Evolutionary conservation across 2,797 vertebrate species (phyloP).

Genomic region (Amblyraja radiata): DNA sequence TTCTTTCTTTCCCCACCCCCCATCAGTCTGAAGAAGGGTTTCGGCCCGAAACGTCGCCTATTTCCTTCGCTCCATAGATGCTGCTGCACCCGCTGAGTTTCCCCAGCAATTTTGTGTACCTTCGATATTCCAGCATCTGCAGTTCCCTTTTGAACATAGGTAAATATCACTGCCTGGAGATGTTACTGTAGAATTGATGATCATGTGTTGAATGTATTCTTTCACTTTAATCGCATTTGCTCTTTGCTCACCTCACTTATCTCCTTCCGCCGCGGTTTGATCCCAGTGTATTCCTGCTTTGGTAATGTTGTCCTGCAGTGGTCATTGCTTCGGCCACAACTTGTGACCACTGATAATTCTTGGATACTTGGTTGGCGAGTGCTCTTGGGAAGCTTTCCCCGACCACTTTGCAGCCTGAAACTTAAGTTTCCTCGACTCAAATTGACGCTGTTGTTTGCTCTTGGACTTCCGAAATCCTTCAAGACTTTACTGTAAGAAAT

Average conservation of each 20-base stretch:
- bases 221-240: neutral
- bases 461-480: constrained; percentile 1
- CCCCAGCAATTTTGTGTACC: too few relatives aligned
- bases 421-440: neutral
- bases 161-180: too few relatives aligned
- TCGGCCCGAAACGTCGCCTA: too few relatives aligned
- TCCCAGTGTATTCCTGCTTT: neutral
- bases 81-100: too few relatives aligned
- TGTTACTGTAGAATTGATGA: neutral
- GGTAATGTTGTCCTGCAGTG: neutral
- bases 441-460: neutral
- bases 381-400: neutral
- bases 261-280: neutral
- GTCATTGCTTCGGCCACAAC: neutral
- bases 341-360: neutral
- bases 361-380: neutral
- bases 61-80: too few relatives aligned
- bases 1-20: too few relatives aligned
- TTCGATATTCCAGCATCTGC: too few relatives aligned
- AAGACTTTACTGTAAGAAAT: constrained; percentile 16
- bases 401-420: neutral
- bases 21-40: too few relatives aligned
- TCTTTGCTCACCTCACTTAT: neutral
- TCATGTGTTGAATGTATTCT: too few relatives aligned
- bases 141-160: too few relatives aligned